Percentiles rank a stretch among this genome's conserved stretches.
Evolutionary conservation across 2,113 vertebrate genomes (phyloP).

Genomic region (Oryzias javanicus): DNA sequence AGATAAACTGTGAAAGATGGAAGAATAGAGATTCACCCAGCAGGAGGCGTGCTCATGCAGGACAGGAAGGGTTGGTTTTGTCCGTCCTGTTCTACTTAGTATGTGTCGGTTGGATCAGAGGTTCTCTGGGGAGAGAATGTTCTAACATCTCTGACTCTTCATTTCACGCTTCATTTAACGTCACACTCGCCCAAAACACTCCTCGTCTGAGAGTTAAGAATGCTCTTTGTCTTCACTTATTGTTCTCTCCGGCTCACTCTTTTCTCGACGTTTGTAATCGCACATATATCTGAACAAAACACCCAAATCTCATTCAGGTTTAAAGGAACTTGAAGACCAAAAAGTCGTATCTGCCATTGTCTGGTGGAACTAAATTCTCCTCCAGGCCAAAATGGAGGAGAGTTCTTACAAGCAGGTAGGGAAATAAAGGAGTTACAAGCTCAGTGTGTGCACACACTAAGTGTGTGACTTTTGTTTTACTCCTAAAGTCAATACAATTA

Average conservation of each 20-base stretch:
- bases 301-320: conserved; percentile 7
- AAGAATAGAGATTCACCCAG: conserved; percentile 6
- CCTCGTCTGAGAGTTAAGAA: conserved; percentile 32
- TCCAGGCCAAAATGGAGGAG: conserved; percentile 36
- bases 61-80: conserved; percentile 31
- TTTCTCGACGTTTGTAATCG: background rate
- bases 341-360: conserved; percentile 24
- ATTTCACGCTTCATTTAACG: conserved; percentile 74
- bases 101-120: conserved; percentile 53
- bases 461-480: conserved; percentile 58
- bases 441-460: conserved; percentile 34
- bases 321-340: conserved; percentile 40
- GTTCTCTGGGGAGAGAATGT: conserved; percentile 62
- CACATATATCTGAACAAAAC: background rate
- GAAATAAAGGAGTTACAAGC: conserved; percentile 37
- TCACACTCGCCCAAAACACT: conserved; percentile 66
- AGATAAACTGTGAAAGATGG: too few relatives aligned
- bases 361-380: conserved; percentile 47
- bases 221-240: conserved; percentile 15
- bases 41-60: conserved; percentile 28
- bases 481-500: conserved; percentile 63
- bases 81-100: conserved; percentile 52
- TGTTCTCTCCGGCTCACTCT: conserved; percentile 17
- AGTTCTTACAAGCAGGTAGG: conserved; percentile 30
- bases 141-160: conserved; percentile 69